Percentiles rank a stretch among this genome's conserved stretches.
Conservation (phyloP, 1,140 invertebrate species). For the Trypoxylus dichotomus region DNA sequence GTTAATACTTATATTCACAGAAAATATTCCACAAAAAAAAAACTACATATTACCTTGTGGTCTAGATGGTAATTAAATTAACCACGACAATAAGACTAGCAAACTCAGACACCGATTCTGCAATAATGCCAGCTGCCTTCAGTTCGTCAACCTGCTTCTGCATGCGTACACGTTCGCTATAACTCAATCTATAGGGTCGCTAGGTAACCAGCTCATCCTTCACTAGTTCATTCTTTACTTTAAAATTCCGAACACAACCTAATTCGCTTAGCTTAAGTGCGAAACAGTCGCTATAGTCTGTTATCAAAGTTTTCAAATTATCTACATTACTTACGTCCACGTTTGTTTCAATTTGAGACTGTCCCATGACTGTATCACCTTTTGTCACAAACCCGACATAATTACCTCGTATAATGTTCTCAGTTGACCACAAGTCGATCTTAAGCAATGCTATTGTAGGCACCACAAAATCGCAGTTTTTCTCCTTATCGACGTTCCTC, state of each 20-base stretch:
- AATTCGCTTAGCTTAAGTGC: neutral
- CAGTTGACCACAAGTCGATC: neutral
- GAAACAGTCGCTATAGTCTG: neutral
- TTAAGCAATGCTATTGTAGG: neutral
- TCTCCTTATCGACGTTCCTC: neutral
- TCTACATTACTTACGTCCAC: neutral
- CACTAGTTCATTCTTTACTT: neutral
- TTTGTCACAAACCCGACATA: constrained; percentile 5
- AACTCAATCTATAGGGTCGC: constrained; percentile 15
- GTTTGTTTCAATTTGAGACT: neutral
- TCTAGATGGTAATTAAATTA: too few species aligned
- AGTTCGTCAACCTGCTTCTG: constrained; percentile 18
- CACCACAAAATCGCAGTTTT: neutral
- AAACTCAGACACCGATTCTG: constrained; percentile 16
- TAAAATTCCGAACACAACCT: neutral
- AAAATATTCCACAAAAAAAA: too few species aligned
- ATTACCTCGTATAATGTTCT: neutral
- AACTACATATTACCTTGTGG: too few species aligned
- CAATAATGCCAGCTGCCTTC: neutral
- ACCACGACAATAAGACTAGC: constrained; percentile 10
- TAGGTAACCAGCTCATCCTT: neutral
- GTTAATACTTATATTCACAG: too few species aligned
- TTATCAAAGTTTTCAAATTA: neutral
- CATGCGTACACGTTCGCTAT: neutral
- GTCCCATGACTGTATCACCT: neutral